Evolutionary conservation across 2,888 invertebrate genomes (phyloP).

Genomic region (Melinaea menophilus): DNA sequence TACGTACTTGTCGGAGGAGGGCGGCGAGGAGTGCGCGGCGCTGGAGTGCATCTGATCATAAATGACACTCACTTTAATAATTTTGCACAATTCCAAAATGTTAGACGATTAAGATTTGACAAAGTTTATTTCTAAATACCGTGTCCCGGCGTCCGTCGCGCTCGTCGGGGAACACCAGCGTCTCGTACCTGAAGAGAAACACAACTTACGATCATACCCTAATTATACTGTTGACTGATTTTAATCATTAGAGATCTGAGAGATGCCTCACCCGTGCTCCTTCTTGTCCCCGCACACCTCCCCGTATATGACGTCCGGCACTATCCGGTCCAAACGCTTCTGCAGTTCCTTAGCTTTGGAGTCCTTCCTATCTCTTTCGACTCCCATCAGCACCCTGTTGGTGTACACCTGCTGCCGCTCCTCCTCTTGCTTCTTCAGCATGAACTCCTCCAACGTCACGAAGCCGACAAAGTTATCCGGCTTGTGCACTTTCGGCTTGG

Average conservation of each 20-base stretch:
- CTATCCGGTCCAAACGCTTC: constrained; percentile 50
- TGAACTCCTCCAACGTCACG: constrained; percentile 87
- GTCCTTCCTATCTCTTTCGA: constrained; percentile 14
- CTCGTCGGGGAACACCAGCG: constrained; percentile 54
- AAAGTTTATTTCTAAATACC: not conserved
- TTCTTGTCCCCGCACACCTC: constrained; percentile 41
- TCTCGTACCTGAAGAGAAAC: constrained; percentile 50
- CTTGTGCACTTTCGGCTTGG: constrained; percentile 29
- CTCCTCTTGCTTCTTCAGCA: constrained; percentile 86
- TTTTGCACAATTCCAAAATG: not conserved
- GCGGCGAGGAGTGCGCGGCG: not conserved
- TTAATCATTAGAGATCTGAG: not conserved
- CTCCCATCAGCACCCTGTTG: constrained; percentile 64
- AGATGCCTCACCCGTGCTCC: constrained; percentile 15
- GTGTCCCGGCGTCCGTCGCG: not conserved
- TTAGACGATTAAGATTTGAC: not conserved
- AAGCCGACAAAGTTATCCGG: constrained; percentile 81
- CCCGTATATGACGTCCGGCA: constrained; percentile 78
- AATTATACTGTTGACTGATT: too few species aligned
- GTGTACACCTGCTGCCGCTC: constrained; percentile 75
- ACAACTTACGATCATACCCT: not conserved
- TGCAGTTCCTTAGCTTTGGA: constrained; percentile 38
- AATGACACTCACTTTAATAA: not conserved
- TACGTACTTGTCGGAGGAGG: not conserved
- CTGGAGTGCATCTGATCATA: constrained; percentile 1